Base-by-base conservation (phyloP, 1,140 invertebrate species). In the Choristoneura fumiferana region DNA sequence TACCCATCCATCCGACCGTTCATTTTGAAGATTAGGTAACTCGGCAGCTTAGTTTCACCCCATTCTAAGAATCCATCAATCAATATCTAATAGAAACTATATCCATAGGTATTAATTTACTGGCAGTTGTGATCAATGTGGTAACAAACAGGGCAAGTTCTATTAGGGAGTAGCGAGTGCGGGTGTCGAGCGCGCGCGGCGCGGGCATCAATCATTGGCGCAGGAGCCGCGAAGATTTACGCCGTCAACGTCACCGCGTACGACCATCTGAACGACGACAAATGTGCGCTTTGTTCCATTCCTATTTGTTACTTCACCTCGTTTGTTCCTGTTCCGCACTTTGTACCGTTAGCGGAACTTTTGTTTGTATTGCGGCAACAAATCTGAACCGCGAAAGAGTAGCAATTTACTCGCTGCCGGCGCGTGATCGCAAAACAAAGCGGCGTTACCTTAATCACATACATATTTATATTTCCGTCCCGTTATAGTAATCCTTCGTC, bases 141-240 rank as follows among this genome's bases (percentile, higher is more conserved):
- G 62, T 63, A 71, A 76, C 62, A 60, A 60, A 68, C 57, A 58
- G 58, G 57, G 49, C 14, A 69, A 72, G 59, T 76, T 74, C 55
- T 78, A 66, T 71, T 71, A 65, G 71, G 54, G 63, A 67, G 66
- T 65, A 57, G 54, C 52, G 64, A 67, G 57, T 54, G 52, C 39
- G 54, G 77, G 74, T 72, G 63, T n/a, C 71, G 60, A 58, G 62
- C n/a, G n/a, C n/a, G 59, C 65, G 72, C 62, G 57, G 65, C 57
- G 55, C 49, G 58, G 52, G 54, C 66, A 83, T 83, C 73, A 83
- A 83, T 83, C 80, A 83, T 69, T 54, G 56, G 56, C 22, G 53
- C 18, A 59, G 55, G 55, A 33, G 17, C n/a, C 35, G 10, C 10
- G 53, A 65, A 66, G 67, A 75, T 75, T 73, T 65, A 73, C 62